Evolutionary conservation across 2,113 vertebrate genomes (phyloP).

Genomic region (Regulus satrapa): DNA sequence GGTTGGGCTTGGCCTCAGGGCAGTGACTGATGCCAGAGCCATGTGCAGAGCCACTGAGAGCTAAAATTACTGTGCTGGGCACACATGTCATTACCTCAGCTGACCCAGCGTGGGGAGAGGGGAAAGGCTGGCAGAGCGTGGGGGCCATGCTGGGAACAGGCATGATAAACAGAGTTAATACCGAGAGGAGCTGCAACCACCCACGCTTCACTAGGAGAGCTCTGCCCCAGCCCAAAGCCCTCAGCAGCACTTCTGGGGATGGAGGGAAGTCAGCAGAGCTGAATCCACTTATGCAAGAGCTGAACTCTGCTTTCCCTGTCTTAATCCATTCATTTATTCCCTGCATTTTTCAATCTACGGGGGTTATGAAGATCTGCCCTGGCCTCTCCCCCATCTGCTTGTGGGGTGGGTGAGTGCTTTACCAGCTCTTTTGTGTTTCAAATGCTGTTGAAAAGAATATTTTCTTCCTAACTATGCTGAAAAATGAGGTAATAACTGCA

Average conservation of each 20-base stretch:
- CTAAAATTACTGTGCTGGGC: background rate
- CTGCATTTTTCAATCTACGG: background rate
- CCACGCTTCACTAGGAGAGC: background rate
- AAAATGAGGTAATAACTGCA: background rate
- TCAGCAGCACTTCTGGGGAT: background rate
- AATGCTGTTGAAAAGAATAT: background rate
- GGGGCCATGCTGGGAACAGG: background rate
- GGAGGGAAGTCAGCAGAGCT: background rate
- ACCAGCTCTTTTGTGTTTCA: background rate
- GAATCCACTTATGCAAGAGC: slow-evolving; percentile 14
- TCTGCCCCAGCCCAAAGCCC: background rate
- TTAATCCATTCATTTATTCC: slow-evolving; percentile 17
- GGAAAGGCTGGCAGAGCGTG: background rate
- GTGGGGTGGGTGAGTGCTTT: background rate
- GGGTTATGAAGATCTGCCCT: background rate
- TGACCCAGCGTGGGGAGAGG: background rate
- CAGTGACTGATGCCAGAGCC: background rate
- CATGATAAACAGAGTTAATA: background rate
- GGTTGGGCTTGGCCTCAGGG: background rate
- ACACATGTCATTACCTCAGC: background rate
- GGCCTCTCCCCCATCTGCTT: background rate
- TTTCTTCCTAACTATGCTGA: background rate
- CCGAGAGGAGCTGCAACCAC: background rate
- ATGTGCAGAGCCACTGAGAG: background rate
- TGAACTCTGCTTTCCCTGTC: background rate